Percentiles rank a stretch among this genome's conserved stretches.
These are phyloP conservation scores for Cataglyphis altisquamis DNA, from an alignment of 2,888 invertebrate species.

Conservation along the genomic window DNA sequence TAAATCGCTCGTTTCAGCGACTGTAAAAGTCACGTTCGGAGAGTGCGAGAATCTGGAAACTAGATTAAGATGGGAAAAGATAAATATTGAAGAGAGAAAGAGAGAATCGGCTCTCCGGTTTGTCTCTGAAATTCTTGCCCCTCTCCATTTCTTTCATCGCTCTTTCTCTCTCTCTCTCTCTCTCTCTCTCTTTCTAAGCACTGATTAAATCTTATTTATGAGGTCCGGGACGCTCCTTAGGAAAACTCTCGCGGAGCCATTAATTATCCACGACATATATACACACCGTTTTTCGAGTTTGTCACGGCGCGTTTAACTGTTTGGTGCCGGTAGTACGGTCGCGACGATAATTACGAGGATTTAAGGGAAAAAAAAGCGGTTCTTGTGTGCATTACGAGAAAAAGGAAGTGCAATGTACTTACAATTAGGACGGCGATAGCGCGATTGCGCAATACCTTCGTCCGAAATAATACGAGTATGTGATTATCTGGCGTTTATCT, in stretches of 20 bases:
- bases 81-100: conserved; percentile 4
- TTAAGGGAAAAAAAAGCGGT: background rate
- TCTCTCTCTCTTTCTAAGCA: background rate
- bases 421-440: background rate
- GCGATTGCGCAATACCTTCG: background rate
- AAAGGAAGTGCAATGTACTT: conserved; percentile 12
- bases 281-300: background rate
- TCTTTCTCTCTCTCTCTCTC: background rate
- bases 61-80: background rate
- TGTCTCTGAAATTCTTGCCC: background rate
- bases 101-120: background rate
- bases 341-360: conserved; percentile 5
- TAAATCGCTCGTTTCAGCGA: conserved; percentile 30
- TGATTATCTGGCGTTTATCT: conserved; percentile 29
- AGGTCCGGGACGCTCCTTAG: background rate
- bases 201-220: conserved; percentile 51
- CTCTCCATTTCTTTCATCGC: background rate
- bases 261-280: conserved; percentile 37
- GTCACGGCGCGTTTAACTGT: background rate
- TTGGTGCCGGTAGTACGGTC: conserved; percentile 10
- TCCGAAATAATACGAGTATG: background rate
- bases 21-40: conserved; percentile 19
- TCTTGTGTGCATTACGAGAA: background rate
- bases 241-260: conserved; percentile 28
- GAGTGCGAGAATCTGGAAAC: conserved; percentile 1